Evolutionary conservation across 2,113 vertebrate genomes (phyloP), one percentile per base, ranked within the genome.

Genomic region (Amphilophus citrinellus): DNA sequence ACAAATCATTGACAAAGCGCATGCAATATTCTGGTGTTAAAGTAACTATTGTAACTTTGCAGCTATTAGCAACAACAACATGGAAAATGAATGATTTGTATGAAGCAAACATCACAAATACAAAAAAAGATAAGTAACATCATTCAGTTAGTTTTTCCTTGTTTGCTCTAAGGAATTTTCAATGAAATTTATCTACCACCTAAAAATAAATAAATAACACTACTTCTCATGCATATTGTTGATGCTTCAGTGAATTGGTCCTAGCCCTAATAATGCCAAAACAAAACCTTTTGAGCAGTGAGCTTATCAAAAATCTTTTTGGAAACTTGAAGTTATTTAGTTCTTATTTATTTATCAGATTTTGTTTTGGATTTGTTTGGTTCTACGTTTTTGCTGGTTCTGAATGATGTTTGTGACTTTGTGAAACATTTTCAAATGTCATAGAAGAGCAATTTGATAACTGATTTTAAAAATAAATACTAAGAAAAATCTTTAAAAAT

Each of bases 401-500:
- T 58, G 39, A 62, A 66, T 78, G 22, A 20, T 32, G 7, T 80
- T 82, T 76, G 30, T 53, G 39, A 57, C 14, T 57, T 79, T 68
- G 77, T 68, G 61, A 81, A 85, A 4, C 2, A 11, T 78, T 17
- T 27, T 58, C 7, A 20, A 71, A 58, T 59, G 77, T 81, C 22
- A 37, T 53, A 77, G 44, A 47, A 76, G 35, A 77, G 13, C 37
- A 39, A 58, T 8, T 39, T n/a, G 59, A 73, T 42, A 24, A 63
- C 27, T 63, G 56, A 80, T 83, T 80, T 68, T 24, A 27, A 80
- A 84, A 84, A 75, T 24, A 2, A 37, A 85, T 56, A 92, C 87
- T 93, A 91, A 92, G 93, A 93, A 91, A 73, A 59, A 44, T 86
- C 84, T 87, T 87, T 60, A 2, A 39, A 39, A 39, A 35, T 9